Conservation (phyloP, 1,140 invertebrate species). For the Ectropis grisescens region DNA sequence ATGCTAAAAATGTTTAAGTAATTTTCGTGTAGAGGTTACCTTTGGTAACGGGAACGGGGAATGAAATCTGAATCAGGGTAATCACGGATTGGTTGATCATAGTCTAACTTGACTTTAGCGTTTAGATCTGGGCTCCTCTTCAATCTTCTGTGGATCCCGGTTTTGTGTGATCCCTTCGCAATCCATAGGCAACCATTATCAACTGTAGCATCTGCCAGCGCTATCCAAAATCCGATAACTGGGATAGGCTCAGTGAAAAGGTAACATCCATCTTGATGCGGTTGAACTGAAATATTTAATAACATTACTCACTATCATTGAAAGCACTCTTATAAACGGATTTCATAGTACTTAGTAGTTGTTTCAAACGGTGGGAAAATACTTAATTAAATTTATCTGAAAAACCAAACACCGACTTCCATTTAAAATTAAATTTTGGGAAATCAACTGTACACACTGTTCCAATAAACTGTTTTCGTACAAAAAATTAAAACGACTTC, state of each 20-base stretch:
- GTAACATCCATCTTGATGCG: constrained; percentile 92
- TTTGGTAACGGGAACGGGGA: constrained; percentile 75
- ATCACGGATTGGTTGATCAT: constrained; percentile 74
- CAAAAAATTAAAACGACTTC: too few species aligned
- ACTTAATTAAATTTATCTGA: neutral
- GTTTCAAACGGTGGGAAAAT: too few species aligned
- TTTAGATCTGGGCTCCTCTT: constrained; percentile 78
- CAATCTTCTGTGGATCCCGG: constrained; percentile 80
- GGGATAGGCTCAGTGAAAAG: constrained; percentile 84
- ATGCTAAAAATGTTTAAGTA: too few species aligned
- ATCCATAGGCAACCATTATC: constrained; percentile 97
- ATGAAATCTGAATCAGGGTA: constrained; percentile 86
- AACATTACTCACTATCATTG: neutral
- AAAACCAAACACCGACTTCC: too few species aligned
- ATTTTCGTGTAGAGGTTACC: too few species aligned
- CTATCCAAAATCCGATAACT: constrained; percentile 93
- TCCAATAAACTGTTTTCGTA: too few species aligned
- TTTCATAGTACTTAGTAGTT: neutral
- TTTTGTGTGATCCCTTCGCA: constrained; percentile 90
- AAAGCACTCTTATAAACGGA: neutral
- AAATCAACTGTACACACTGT: too few species aligned
- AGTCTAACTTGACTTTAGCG: constrained; percentile 74
- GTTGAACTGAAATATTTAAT: constrained; percentile 71
- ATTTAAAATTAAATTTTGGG: too few species aligned
- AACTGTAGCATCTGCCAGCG: constrained; percentile 90